Conservation (phyloP, 2,888 invertebrate species). For the Leptothorax acervorum region DNA sequence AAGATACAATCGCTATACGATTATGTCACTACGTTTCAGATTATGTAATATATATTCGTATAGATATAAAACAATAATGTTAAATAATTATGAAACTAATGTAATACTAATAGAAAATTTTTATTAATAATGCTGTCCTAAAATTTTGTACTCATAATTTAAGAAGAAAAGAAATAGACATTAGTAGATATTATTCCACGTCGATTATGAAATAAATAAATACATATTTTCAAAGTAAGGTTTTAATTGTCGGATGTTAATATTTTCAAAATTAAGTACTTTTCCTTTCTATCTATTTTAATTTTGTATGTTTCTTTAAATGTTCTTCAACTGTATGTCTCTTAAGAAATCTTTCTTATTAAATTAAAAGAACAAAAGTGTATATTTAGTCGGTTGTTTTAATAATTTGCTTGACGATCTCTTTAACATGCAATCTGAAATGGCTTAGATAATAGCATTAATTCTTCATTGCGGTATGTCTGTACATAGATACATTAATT, state of each 20-base stretch:
- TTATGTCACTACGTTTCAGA: not conserved
- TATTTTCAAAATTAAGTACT: too few species aligned
- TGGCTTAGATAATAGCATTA: not conserved
- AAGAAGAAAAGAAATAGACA: not conserved
- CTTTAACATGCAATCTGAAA: not conserved
- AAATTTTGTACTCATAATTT: not conserved
- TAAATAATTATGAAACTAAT: constrained; percentile 1
- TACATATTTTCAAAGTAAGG: too few species aligned
- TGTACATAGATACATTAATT: not conserved
- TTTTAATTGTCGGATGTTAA: not conserved
- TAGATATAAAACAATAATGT: not conserved
- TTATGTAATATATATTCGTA: not conserved
- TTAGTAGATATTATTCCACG: too few species aligned
- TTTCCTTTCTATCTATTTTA: not conserved
- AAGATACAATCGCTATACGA: not conserved
- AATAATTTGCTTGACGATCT: not conserved
- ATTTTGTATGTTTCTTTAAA: not conserved
- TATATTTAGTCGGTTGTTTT: not conserved
- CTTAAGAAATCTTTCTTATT: not conserved
- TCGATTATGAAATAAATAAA: too few species aligned
- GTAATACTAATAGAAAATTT: not conserved
- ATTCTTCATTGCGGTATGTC: not conserved
- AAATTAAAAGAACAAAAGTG: not conserved
- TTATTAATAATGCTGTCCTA: not conserved
- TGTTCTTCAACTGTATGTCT: not conserved